Conservation (phyloP, 2,797 vertebrate genomes). For the Trematomus bernacchii region DNA sequence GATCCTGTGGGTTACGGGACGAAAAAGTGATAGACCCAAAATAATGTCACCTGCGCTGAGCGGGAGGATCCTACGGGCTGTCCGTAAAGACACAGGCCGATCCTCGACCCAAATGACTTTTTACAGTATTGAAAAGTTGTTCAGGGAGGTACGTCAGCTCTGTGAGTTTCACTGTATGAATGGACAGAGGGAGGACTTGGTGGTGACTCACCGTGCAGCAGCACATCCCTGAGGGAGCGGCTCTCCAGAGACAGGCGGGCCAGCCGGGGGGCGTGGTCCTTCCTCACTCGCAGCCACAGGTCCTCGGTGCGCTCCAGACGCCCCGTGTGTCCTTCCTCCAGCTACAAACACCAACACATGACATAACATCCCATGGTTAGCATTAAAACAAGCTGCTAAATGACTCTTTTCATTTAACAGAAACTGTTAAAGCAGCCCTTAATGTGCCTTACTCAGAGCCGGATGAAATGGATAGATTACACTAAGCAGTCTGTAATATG, state of each 20-base stretch:
- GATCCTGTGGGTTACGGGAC: too few relatives aligned
- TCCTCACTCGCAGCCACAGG: conserved; percentile 96
- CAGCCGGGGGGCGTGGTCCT: conserved; percentile 95
- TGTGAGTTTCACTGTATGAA: neutral
- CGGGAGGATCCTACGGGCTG: too few relatives aligned
- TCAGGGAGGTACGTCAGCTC: neutral
- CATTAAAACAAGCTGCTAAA: neutral
- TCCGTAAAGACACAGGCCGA: too few relatives aligned
- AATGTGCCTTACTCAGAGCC: too few relatives aligned
- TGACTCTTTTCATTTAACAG: neutral
- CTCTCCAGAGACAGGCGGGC: conserved; percentile 96
- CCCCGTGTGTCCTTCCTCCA: conserved; percentile 96
- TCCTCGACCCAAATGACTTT: too few relatives aligned
- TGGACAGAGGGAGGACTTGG: conserved; percentile 3
- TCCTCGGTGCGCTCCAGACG: conserved; percentile 96
- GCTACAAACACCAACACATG: conserved; percentile 75
- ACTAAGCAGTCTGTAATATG: too few relatives aligned
- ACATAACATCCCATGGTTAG: conserved; percentile 24
- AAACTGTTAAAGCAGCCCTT: neutral
- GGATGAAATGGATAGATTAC: too few relatives aligned
- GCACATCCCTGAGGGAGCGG: conserved; percentile 93
- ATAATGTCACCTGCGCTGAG: too few relatives aligned
- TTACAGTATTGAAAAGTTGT: neutral
- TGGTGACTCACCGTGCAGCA: conserved; percentile 90
- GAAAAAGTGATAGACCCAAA: too few relatives aligned